Evolutionary conservation across 2,888 invertebrate genomes (phyloP).

Genomic region (Brachyopa scutellaris): DNA sequence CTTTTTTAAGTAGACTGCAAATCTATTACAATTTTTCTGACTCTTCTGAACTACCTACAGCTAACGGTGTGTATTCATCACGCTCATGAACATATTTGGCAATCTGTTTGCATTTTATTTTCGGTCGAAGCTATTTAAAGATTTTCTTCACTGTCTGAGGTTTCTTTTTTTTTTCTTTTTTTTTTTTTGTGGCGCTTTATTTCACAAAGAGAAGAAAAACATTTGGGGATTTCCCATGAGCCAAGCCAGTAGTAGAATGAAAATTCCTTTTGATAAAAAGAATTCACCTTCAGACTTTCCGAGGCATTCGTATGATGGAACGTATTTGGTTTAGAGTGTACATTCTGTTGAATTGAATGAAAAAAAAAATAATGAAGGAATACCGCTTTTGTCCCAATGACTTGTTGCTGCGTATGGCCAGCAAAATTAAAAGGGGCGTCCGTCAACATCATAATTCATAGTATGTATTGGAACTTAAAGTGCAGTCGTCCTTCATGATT

Average conservation of each 20-base stretch:
- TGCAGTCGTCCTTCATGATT: conserved; percentile 57
- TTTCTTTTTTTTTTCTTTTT: conserved; percentile 1
- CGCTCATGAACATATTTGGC: conserved; percentile 62
- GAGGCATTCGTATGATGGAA: not conserved
- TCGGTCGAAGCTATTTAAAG: conserved; percentile 46
- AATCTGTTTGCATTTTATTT: conserved; percentile 57
- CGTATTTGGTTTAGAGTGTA: not conserved
- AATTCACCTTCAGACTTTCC: not conserved
- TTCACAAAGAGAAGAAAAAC: conserved; percentile 2
- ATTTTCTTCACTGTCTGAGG: conserved; percentile 9
- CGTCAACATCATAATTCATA: conserved; percentile 40
- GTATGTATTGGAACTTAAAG: conserved; percentile 53
- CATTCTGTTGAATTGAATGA: not conserved
- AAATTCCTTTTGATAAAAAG: conserved; percentile 7
- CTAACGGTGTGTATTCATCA: conserved; percentile 12
- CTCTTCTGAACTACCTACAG: not conserved
- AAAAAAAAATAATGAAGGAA: not conserved
- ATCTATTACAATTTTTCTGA: conserved; percentile 1
- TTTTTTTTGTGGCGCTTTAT: conserved; percentile 1
- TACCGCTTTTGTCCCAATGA: conserved; percentile 4
- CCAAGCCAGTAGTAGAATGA: conserved; percentile 2
- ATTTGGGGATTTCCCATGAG: conserved; percentile 38
- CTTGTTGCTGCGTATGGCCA: not conserved
- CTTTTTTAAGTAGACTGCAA: not conserved
- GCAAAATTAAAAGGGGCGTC: not conserved